Evolutionary conservation across 2,888 invertebrate genomes (phyloP).

Genomic region (Nesidiocoris tenuis): DNA sequence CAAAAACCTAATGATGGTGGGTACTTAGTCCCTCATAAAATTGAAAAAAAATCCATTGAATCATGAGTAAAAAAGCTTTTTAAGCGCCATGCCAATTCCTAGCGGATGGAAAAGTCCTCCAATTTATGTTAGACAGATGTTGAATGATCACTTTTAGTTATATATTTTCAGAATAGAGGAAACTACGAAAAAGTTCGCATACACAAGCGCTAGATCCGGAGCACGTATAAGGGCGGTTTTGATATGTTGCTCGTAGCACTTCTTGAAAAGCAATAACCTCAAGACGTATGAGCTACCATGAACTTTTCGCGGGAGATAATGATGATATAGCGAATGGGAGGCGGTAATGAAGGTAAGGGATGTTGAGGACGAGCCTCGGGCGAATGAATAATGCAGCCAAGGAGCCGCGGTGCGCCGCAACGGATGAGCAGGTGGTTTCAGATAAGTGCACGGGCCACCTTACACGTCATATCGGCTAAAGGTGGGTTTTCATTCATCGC

Average conservation of each 20-base stretch:
- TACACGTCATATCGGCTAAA: slow-evolving; percentile 1
- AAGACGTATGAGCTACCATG: not conserved
- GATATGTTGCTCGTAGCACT: not conserved
- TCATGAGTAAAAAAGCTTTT: too few relatives aligned
- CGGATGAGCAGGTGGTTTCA: slow-evolving; percentile 19
- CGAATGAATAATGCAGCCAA: slow-evolving; percentile 7
- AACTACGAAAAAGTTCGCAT: too few relatives aligned
- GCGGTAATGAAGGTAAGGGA: not conserved
- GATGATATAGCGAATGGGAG: not conserved
- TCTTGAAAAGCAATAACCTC: not conserved
- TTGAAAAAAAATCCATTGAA: too few relatives aligned
- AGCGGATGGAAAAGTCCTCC: too few relatives aligned
- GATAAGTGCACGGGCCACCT: slow-evolving; percentile 7
- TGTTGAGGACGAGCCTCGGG: not conserved
- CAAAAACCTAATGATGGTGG: too few relatives aligned
- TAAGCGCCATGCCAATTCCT: too few relatives aligned
- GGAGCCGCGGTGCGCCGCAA: not conserved
- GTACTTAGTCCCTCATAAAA: too few relatives aligned
- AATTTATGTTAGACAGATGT: too few relatives aligned
- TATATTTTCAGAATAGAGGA: too few relatives aligned
- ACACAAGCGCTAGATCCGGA: too few relatives aligned
- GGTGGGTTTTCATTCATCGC: not conserved
- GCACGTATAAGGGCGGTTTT: too few relatives aligned
- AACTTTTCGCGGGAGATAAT: slow-evolving; percentile 10
- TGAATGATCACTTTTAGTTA: too few relatives aligned